phyloP scores from a whole-genome alignment of 2,888 invertebrate species.

The Caenorhabditis virilis region DNA sequence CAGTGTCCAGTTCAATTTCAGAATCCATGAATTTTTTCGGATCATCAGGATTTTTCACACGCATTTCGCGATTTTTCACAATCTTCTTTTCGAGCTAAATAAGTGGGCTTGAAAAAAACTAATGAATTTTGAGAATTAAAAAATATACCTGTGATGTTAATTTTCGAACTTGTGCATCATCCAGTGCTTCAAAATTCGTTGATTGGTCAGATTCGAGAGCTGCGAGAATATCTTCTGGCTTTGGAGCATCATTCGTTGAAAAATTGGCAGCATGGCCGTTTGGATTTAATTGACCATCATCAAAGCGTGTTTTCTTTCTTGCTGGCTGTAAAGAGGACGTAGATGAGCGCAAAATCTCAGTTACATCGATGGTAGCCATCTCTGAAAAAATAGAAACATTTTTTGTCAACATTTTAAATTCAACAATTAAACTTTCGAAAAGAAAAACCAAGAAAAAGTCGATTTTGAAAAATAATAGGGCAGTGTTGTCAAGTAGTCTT shows the following conservation, averaged over 20 bases:
- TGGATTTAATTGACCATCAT: slow-evolving; percentile 11
- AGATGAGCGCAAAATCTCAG: slow-evolving; percentile 46
- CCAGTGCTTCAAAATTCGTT: slow-evolving; percentile 36
- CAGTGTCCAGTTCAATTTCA: slow-evolving; percentile 88
- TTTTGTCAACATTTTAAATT: too few relatives aligned
- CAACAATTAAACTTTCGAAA: too few relatives aligned
- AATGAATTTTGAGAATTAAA: neutral
- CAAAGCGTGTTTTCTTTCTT: slow-evolving; percentile 46
- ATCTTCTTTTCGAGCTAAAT: slow-evolving; percentile 81
- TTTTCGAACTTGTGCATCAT: slow-evolving; percentile 59
- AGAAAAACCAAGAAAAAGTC: too few relatives aligned
- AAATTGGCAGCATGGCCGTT: too few relatives aligned
- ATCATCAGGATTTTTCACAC: slow-evolving; percentile 89
- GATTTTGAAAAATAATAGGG: too few relatives aligned
- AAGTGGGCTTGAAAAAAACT: slow-evolving; percentile 1
- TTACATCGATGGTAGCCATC: slow-evolving; percentile 54
- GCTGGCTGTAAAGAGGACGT: slow-evolving; percentile 43
- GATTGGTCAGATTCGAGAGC: slow-evolving; percentile 55
- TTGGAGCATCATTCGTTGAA: slow-evolving; percentile 18
- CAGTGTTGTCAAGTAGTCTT: too few relatives aligned
- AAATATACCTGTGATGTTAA: slow-evolving; percentile 45
- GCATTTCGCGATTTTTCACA: slow-evolving; percentile 91
- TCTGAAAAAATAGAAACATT: too few relatives aligned
- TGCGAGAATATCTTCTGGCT: slow-evolving; percentile 53
- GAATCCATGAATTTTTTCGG: slow-evolving; percentile 85